Base-by-base conservation (phyloP, 2,888 invertebrate species). In the Mimumesa dahlbomi region DNA sequence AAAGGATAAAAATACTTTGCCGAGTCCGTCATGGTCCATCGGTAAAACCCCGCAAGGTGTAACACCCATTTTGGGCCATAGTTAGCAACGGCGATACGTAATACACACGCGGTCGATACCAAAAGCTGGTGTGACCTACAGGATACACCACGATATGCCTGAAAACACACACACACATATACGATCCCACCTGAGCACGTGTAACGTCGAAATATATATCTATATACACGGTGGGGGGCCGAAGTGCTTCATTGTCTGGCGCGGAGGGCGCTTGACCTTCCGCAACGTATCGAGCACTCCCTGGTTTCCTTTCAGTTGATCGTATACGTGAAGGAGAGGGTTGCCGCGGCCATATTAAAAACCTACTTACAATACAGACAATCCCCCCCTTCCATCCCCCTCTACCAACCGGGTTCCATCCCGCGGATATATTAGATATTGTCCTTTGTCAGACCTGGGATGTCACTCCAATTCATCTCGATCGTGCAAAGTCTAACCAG, bases 241-340 rank as follows among this genome's bases (percentile, higher is more conserved):
- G 67, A 84, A 85, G 85, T 82, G 82, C 85, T 86, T 87, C 85
- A 89, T 89, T 89, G 89, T 89, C 87, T 89, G 85, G 81, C 70
- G 61, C 79, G 71, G 77, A 85, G 85, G 85, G 85, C 85, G 83
- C 89, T 88, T 87, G 88, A 89, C 89, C 89, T 88, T 89, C 87
- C 84, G 84, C 83, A 76, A 86, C 71, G 84, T 86, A 83, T 84
- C 73, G 77, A 82, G 80, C 73, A 77, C 80, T 75, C 18, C 36
- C 40, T 48, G 59, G 53, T 61, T 72, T 64, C 61, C 65, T 73
- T 79, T 76, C 66, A 64, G 56, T n/a, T 40, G 46, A 7, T 40
- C 21, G 50, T 22, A 40, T n/a, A n/a, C 43, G 18, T 7, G 59
- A 56, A 56, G 38, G 46, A 38, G 40, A 21, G 25, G 31, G 34